Evolutionary conservation across 37 sponge, comb jelly and placozoan genomes (phyloP).

Genomic region (Aplysina aerophoba): DNA sequence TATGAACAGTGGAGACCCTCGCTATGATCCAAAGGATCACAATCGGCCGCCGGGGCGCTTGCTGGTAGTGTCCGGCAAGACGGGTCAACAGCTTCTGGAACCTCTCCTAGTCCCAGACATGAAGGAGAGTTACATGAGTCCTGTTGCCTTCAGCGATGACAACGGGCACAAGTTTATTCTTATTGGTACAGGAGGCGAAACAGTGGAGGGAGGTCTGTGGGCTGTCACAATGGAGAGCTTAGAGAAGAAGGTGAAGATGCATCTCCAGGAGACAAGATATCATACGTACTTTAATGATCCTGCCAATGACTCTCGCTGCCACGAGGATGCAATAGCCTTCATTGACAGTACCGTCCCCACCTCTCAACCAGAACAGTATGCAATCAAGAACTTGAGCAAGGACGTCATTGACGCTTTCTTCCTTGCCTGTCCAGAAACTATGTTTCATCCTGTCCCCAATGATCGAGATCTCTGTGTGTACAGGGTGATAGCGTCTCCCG

Average conservation of each 20-base stretch:
- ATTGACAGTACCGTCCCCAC: no score
- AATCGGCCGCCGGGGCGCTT: constrained; percentile 55
- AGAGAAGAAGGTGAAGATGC: constrained; percentile 7
- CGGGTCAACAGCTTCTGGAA: constrained; percentile 65
- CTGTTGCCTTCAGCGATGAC: constrained; percentile 42
- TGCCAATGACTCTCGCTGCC: constrained; percentile 13
- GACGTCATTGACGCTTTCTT: not conserved
- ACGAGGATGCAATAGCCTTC: not conserved
- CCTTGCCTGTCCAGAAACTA: constrained; percentile 1
- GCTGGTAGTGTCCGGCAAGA: constrained; percentile 69
- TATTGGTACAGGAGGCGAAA: constrained; percentile 89
- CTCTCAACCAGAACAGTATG: not conserved
- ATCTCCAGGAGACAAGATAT: not conserved
- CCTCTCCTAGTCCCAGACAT: constrained; percentile 70
- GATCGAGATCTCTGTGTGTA: constrained; percentile 60
- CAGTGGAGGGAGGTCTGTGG: constrained; percentile 78
- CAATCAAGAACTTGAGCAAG: not conserved
- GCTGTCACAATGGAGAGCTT: constrained; percentile 64
- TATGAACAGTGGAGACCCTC: constrained; percentile 75
- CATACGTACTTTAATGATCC: not conserved
- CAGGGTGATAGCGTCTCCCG: constrained; percentile 26
- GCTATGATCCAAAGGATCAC: constrained; percentile 24
- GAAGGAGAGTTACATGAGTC: constrained; percentile 77
- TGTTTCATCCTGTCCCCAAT: constrained; percentile 46
- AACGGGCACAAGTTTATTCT: constrained; percentile 10